Conservation (phyloP, 2,888 invertebrate species). For the Eupithecia exiguata region DNA sequence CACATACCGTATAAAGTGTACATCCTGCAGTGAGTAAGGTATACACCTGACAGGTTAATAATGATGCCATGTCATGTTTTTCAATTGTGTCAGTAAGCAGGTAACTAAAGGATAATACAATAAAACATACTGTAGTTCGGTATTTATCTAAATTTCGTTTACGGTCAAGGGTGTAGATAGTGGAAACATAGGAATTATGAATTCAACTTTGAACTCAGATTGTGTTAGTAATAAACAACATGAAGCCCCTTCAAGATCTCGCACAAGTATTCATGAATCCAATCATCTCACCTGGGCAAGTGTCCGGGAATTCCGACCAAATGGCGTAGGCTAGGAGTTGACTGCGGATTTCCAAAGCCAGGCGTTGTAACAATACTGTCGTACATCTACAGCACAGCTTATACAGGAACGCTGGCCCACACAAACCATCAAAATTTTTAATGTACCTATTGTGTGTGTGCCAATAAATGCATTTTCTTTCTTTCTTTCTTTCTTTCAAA, state of each 20-base stretch:
- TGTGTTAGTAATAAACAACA: background rate
- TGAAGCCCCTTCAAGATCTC: constrained; percentile 5
- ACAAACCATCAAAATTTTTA: background rate
- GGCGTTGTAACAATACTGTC: constrained; percentile 33
- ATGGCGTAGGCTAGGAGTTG: constrained; percentile 29
- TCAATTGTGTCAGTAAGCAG: background rate
- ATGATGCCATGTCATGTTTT: background rate
- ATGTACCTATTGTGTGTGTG: too few relatives aligned
- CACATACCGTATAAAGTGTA: too few relatives aligned
- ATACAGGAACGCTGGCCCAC: background rate
- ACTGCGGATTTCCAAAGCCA: constrained; percentile 35
- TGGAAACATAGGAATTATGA: background rate
- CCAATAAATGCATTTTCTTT: too few relatives aligned
- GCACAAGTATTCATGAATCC: constrained; percentile 28
- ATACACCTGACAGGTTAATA: too few relatives aligned
- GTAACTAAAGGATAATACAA: background rate
- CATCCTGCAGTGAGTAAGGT: too few relatives aligned
- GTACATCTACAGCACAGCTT: constrained; percentile 13
- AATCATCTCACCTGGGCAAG: constrained; percentile 24
- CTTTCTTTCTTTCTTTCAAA: too few relatives aligned
- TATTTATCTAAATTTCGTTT: background rate
- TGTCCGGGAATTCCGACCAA: constrained; percentile 38
- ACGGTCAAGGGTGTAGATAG: background rate
- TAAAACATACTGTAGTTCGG: background rate
- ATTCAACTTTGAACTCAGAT: background rate